Base-by-base conservation (phyloP, 2,888 invertebrate genomes). In the Monopis laevigella region DNA sequence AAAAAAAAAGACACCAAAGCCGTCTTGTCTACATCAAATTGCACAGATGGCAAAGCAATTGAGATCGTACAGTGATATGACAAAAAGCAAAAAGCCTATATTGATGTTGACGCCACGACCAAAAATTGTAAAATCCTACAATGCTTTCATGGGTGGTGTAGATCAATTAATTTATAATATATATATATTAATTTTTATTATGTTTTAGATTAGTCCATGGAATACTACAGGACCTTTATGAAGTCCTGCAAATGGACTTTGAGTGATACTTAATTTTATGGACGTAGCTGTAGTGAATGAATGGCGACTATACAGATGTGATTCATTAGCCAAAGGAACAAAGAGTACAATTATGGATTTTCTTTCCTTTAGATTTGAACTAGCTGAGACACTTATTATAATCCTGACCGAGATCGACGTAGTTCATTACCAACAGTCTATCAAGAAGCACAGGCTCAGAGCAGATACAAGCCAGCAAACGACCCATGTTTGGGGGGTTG, bases 81-180 rank as follows among this genome's bases (percentile, higher is more conserved):
- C 41, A 51, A 48, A 24, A 50, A 44, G 43, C 45, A 51, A 0
- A 54, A 49, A 30, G 13, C 13, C 19, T 48, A 40, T 43, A 45
- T 51, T 18, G 46, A 55, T 8, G 47, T 59, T 13, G 46, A 49
- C 38, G 44, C 52, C n/a, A n/a, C n/a, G n/a, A 2, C 58, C 58
- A 13, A 48, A 53, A 45, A 29, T 59, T 5, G 54, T 59, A 1
- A 51, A 39, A 24, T 48, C 47, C 10, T 58, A 60, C 45, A 59
- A 61, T 46, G 49, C 55, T 21, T 51, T 52, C 17, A 61, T 58
- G 54, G 58, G 56, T 14, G 57, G 54, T n/a, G 56, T 58, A 7
- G 54, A 61, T n/a, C n/a, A n/a, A n/a, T n/a, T n/a, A n/a, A n/a
- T n/a, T n/a, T n/a, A n/a, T n/a, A n/a, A n/a, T n/a, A n/a, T n/a